phyloP scores from a whole-genome alignment of 2,113 vertebrate genomes.

The Pituophis catenifer region DNA sequence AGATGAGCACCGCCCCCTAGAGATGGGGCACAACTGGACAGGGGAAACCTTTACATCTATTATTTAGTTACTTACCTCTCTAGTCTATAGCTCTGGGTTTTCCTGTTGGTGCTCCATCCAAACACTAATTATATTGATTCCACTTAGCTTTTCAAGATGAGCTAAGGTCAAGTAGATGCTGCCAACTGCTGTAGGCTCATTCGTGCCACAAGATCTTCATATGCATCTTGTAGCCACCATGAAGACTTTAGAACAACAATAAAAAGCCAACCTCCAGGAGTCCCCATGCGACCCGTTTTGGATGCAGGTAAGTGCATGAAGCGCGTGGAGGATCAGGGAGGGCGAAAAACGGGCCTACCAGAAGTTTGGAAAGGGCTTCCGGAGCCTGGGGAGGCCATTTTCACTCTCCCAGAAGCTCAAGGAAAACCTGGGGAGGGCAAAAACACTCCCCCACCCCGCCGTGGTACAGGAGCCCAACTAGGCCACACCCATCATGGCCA shows the following conservation, averaged over 20 bases:
- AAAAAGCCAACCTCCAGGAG: constrained; percentile 24
- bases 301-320: too few relatives aligned
- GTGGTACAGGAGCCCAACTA: too few relatives aligned
- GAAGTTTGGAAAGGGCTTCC: too few relatives aligned
- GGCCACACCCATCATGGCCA: too few relatives aligned
- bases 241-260: constrained; percentile 43
- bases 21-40: not conserved
- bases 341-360: too few relatives aligned
- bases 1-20: not conserved
- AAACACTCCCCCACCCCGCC: too few relatives aligned
- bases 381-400: too few relatives aligned
- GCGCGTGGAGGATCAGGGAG: too few relatives aligned
- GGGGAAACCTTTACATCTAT: not conserved
- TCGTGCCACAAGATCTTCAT: not conserved
- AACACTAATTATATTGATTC: not conserved
- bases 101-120: not conserved
- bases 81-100: not conserved
- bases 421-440: too few relatives aligned
- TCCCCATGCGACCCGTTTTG: too few relatives aligned
- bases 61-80: not conserved
- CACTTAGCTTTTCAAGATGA: not conserved
- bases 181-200: not conserved
- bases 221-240: constrained; percentile 44
- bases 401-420: too few relatives aligned
- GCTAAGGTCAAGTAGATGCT: not conserved